These are phyloP conservation scores for Siphamia tubifer DNA, from an alignment of 2,113 vertebrate genomes.

Conservation along the genomic window DNA sequence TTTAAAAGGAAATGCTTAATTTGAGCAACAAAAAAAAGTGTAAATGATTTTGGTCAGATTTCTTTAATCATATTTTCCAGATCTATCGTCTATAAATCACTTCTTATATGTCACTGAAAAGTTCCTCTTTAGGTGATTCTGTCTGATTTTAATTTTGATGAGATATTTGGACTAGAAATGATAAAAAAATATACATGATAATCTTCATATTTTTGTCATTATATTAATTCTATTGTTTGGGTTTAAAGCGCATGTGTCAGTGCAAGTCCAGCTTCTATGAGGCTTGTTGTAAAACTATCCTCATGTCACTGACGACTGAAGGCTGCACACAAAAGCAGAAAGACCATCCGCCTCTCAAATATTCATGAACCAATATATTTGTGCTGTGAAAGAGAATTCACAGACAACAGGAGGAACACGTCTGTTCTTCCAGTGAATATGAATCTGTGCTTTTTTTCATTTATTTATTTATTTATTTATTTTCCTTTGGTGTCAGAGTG, in stretches of 20 bases:
- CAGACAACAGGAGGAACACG: background rate
- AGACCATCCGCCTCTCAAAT: conserved; percentile 66
- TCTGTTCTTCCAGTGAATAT: conserved; percentile 1
- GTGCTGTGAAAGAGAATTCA: conserved; percentile 27
- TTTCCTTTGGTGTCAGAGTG: background rate
- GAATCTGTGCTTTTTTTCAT: conserved; percentile 6
- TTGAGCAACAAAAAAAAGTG: too few species aligned
- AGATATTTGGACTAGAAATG: too few species aligned
- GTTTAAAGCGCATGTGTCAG: background rate
- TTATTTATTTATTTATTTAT: background rate
- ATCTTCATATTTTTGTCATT: too few species aligned
- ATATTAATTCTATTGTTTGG: too few species aligned
- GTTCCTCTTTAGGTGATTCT: too few species aligned
- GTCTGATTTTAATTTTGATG: too few species aligned
- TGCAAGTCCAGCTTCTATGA: background rate
- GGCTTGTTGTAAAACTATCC: conserved; percentile 36
- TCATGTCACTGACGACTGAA: background rate
- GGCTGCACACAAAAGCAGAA: conserved; percentile 37
- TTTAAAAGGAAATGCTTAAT: too few species aligned
- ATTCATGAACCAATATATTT: conserved; percentile 61
- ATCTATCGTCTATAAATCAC: too few species aligned
- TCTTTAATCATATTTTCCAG: too few species aligned
- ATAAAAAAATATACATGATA: too few species aligned
- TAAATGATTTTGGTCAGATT: too few species aligned
- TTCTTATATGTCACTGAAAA: too few species aligned